These are phyloP conservation scores for Cosmopolites sordidus DNA, from an alignment of 2,888 invertebrate species.

Conservation along the genomic window DNA sequence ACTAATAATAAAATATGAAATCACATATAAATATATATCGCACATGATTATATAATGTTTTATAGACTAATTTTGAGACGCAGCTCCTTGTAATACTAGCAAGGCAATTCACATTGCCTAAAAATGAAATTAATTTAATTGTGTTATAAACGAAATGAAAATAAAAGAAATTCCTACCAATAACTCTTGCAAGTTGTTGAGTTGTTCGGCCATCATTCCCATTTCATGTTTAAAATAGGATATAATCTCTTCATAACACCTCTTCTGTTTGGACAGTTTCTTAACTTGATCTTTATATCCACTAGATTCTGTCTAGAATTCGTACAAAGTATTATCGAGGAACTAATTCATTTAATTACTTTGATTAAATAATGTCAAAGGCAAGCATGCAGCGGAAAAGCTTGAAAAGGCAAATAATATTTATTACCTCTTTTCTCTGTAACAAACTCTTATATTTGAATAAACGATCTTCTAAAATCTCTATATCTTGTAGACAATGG, in stretches of 20 bases:
- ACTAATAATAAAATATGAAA: too few relatives aligned
- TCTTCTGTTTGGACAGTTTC: constrained; percentile 36
- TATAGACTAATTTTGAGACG: too few relatives aligned
- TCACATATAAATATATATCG: too few relatives aligned
- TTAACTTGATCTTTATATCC: constrained; percentile 25
- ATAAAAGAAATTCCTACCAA: constrained; percentile 32
- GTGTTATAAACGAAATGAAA: too few relatives aligned
- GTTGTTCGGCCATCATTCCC: constrained; percentile 38
- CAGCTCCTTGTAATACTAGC: too few relatives aligned
- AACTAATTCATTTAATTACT: too few relatives aligned
- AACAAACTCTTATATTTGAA: constrained; percentile 41
- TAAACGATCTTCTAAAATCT: constrained; percentile 40
- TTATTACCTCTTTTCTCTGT: constrained; percentile 38
- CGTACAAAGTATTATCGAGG: too few relatives aligned
- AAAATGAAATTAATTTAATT: too few relatives aligned
- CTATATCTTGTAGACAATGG: constrained; percentile 42
- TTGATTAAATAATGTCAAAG: too few relatives aligned
- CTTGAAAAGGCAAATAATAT: background rate
- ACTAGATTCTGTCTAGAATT: background rate
- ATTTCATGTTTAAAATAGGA: constrained; percentile 40
- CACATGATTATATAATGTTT: too few relatives aligned
- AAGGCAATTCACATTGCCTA: too few relatives aligned
- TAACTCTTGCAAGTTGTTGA: constrained; percentile 39
- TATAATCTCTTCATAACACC: constrained; percentile 38
- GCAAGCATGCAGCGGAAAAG: too few relatives aligned